phyloP scores from a whole-genome alignment of 2,888 invertebrate species.

The Timandra comae region DNA sequence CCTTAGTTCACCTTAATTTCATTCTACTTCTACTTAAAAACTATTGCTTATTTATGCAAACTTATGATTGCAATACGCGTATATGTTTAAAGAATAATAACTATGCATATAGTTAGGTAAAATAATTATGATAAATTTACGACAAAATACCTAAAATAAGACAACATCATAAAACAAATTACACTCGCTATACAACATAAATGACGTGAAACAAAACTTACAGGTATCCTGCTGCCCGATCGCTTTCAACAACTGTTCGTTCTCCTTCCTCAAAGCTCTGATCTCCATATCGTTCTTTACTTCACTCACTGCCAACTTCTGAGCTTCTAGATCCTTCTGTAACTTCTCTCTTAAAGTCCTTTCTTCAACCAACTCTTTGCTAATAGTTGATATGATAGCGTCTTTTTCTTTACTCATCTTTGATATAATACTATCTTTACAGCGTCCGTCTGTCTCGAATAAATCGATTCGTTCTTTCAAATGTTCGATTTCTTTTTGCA shows the following conservation, averaged over 20 bases:
- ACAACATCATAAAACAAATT: slow-evolving; percentile 8
- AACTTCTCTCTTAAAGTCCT: slow-evolving; percentile 30
- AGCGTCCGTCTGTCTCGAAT: background rate
- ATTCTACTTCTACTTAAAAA: too few relatives aligned
- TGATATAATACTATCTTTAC: slow-evolving; percentile 21
- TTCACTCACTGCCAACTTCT: slow-evolving; percentile 11
- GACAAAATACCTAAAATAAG: too few relatives aligned
- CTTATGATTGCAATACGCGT: too few relatives aligned
- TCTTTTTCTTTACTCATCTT: slow-evolving; percentile 34
- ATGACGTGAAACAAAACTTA: slow-evolving; percentile 32
- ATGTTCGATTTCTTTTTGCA: slow-evolving; percentile 25
- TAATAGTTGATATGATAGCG: slow-evolving; percentile 31
- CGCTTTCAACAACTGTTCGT: slow-evolving; percentile 43
- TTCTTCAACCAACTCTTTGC: slow-evolving; percentile 37
- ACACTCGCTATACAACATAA: background rate
- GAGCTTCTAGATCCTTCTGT: slow-evolving; percentile 19
- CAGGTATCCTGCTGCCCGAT: slow-evolving; percentile 47
- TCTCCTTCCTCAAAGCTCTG: slow-evolving; percentile 40
- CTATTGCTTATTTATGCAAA: too few relatives aligned
- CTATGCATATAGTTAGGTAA: too few relatives aligned
- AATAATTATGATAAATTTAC: too few relatives aligned
- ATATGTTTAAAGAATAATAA: too few relatives aligned
- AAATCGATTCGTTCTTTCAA: background rate
- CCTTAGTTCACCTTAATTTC: too few relatives aligned
- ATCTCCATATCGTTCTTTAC: slow-evolving; percentile 30